Percentiles rank a stretch among this genome's conserved stretches.
Conservation (phyloP, 2,797 vertebrate genomes). For the Neopelma chrysocephalum region DNA sequence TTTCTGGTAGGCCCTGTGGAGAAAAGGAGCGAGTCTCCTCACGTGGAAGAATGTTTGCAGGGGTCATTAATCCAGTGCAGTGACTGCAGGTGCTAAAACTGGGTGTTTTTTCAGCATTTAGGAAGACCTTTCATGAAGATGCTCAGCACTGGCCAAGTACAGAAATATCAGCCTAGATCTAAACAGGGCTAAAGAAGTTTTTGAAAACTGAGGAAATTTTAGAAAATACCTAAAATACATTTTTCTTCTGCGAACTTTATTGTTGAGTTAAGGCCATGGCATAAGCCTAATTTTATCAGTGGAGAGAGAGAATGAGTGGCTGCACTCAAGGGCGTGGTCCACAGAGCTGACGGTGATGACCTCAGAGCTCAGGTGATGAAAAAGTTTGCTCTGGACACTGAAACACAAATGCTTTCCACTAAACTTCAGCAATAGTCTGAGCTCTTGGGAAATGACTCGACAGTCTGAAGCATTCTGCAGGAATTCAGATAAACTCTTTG, state of each 20-base stretch:
- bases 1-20: neutral
- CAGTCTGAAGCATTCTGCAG: neutral
- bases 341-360: neutral
- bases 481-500: neutral
- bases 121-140: neutral
- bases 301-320: neutral
- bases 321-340: neutral
- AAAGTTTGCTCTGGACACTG: neutral
- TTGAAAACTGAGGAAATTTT: neutral
- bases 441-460: neutral
- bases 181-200: neutral
- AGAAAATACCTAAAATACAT: neutral
- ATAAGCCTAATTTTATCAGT: neutral
- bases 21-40: neutral
- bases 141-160: neutral
- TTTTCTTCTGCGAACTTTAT: neutral
- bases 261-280: neutral
- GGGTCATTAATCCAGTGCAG: neutral
- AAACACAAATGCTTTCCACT: neutral
- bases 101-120: neutral
- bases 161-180: neutral
- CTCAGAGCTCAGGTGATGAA: neutral
- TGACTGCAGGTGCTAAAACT: neutral
- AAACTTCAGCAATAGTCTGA: neutral
- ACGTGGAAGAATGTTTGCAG: fast-evolving